Evolutionary conservation across 2,888 invertebrate genomes (phyloP), one percentile per base, ranked within the genome.

Genomic region (Lasioglossum morio): DNA sequence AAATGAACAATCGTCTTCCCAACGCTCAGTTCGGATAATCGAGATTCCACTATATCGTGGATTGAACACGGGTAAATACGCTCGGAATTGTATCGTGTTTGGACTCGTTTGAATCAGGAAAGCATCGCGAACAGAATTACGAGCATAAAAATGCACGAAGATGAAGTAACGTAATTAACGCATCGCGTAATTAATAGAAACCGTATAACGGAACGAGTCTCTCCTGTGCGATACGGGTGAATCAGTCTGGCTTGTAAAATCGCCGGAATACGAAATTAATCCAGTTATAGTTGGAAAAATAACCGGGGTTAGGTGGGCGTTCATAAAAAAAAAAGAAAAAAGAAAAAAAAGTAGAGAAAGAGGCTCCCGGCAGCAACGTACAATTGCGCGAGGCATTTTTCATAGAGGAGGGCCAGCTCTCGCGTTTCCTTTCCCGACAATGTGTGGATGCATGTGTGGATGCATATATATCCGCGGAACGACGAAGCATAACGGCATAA

Each of bases 401-500:
- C 70, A 77, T 66, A 82, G 76, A 80, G 84, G 84, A 81, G 60
- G 19, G 7, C 23, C 53, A 23, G 53, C 53, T 53, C 53, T 53
- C 53, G 23, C 69, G 82, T 85, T 83, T 87, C 84, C 77, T 77
- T 80, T 30, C 77, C 23, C 43, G 63, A 46, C 86, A 60, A 69
- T 76, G 87, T 70, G 76, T 73, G 70, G 81, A 80, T 81, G 83
- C 86, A 77, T 53, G 53, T 53, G 53, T 23, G 53, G 23, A 23
- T 53, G 53, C 8, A 53, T 23, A 53, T 53, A 87, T 79, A 83
- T 89, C 77, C 82, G 79, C 81, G 82, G 48, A 87, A 89, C 87
- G 85, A 77, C 90, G 87, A 79, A 85, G 88, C 90, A 87, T 91
- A 91, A 89, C 91, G 91, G 89, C 90, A 88, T 88, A 89, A 91